Evolutionary conservation across 2,113 vertebrate genomes (phyloP).

Genomic region (Stegastes partitus): DNA sequence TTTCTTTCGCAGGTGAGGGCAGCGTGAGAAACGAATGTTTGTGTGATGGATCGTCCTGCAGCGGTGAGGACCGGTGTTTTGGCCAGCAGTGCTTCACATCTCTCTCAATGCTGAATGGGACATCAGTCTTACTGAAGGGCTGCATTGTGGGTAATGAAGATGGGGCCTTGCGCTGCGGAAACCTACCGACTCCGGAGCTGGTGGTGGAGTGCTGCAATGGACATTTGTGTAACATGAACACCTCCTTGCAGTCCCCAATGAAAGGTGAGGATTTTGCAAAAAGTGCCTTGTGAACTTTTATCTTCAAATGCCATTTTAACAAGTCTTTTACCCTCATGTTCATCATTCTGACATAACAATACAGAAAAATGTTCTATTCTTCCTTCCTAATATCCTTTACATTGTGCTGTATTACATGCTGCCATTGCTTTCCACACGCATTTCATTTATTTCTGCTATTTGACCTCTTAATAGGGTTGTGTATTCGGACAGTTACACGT

Average conservation of each 20-base stretch:
- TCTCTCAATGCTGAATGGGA: slow-evolving; percentile 89
- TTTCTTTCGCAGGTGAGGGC: slow-evolving; percentile 83
- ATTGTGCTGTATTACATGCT: no score
- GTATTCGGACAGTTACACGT: no score
- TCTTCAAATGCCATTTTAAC: no score
- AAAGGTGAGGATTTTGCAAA: slow-evolving; percentile 84
- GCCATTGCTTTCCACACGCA: no score
- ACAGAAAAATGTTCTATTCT: no score
- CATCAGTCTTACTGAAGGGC: slow-evolving; percentile 89
- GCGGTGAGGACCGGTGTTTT: slow-evolving; percentile 85
- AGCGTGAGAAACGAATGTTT: slow-evolving; percentile 86
- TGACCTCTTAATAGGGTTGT: no score
- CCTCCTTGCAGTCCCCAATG: slow-evolving; percentile 86
- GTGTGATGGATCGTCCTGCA: slow-evolving; percentile 92
- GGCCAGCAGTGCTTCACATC: slow-evolving; percentile 93
- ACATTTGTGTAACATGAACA: slow-evolving; percentile 94
- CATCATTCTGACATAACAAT: no score
- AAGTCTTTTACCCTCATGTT: no score
- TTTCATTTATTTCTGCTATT: no score
- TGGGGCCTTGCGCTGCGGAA: slow-evolving; percentile 88
- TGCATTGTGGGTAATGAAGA: slow-evolving; percentile 89
- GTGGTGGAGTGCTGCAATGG: slow-evolving; percentile 93
- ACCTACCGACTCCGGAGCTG: slow-evolving; percentile 86
- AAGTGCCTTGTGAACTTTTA: no score
- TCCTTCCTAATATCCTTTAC: no score